Conservation (phyloP, 2,113 vertebrate species). For the Poeciliopsis retropinna region DNA sequence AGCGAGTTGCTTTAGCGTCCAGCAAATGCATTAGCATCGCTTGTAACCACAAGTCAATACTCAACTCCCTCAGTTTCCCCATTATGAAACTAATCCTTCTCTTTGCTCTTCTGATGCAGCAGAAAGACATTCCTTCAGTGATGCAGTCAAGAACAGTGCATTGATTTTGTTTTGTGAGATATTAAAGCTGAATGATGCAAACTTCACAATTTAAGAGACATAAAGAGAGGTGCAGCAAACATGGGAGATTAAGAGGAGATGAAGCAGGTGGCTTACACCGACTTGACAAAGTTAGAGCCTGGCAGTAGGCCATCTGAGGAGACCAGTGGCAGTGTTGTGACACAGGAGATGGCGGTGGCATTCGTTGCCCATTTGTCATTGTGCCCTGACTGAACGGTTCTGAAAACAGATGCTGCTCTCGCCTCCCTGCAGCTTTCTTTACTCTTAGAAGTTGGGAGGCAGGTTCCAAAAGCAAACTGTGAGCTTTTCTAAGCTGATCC, state of each 20-base stretch:
- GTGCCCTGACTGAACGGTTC: neutral
- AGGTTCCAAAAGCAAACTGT: slow-evolving; percentile 9
- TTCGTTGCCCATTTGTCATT: slow-evolving; percentile 61
- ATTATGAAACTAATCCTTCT: slow-evolving; percentile 22
- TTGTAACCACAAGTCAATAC: slow-evolving; percentile 31
- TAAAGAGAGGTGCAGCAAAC: slow-evolving; percentile 4
- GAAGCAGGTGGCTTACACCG: slow-evolving; percentile 41
- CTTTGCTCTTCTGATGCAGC: slow-evolving; percentile 9
- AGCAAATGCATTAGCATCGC: slow-evolving; percentile 34
- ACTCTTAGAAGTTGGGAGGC: neutral
- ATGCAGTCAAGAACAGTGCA: neutral
- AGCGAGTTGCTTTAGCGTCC: slow-evolving; percentile 22
- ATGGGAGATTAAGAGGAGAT: slow-evolving; percentile 17
- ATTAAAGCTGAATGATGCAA: neutral
- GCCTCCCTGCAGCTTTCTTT: neutral
- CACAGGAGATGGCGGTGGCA: slow-evolving; percentile 47
- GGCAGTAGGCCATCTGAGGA: slow-evolving; percentile 23
- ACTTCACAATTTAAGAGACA: neutral
- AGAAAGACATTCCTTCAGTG: slow-evolving; percentile 17
- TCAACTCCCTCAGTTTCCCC: slow-evolving; percentile 8
- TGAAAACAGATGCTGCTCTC: slow-evolving; percentile 26
- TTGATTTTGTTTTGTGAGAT: slow-evolving; percentile 10
- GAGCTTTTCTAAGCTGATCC: neutral
- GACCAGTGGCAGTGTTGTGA: slow-evolving; percentile 39
- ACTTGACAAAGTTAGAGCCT: slow-evolving; percentile 52